Percentiles rank a stretch among this genome's conserved stretches.
Conservation (phyloP, 2,888 invertebrate species). For the Clostera curtula region DNA sequence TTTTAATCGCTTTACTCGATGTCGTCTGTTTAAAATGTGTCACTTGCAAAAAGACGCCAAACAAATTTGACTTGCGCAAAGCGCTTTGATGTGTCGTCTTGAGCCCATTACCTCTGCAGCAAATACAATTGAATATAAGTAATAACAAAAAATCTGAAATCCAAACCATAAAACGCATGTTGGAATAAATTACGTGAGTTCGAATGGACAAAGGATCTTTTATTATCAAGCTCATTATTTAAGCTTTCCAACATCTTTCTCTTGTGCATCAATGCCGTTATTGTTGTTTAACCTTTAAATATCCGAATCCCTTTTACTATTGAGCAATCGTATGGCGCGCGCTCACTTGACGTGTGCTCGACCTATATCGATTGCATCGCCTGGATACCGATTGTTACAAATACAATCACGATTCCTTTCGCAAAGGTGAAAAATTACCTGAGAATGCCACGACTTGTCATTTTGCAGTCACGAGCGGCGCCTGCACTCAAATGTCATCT, state of each 20-base stretch:
- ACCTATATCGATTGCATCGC: conserved; percentile 60
- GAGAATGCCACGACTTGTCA: conserved; percentile 73
- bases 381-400: conserved; percentile 54
- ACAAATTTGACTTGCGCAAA: too few species aligned
- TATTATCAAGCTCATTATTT: background rate
- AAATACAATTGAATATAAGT: too few species aligned
- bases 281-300: conserved; percentile 22
- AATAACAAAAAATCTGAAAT: too few species aligned
- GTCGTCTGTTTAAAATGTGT: too few species aligned
- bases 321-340: conserved; percentile 36
- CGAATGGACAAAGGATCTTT: too few species aligned
- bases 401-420: conserved; percentile 69
- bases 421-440: conserved; percentile 69
- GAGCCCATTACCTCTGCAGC: too few species aligned
- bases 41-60: too few species aligned
- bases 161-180: too few species aligned
- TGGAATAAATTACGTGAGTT: too few species aligned
- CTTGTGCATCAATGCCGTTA: conserved; percentile 11
- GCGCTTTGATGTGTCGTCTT: too few species aligned
- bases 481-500: conserved; percentile 55
- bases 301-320: conserved; percentile 23
- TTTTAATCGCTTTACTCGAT: too few species aligned
- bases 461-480: conserved; percentile 61
- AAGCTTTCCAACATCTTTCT: conserved; percentile 2
- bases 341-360: conserved; percentile 27